Evolutionary conservation across 2,113 vertebrate species (phyloP).

Genomic region (Martes martes): DNA sequence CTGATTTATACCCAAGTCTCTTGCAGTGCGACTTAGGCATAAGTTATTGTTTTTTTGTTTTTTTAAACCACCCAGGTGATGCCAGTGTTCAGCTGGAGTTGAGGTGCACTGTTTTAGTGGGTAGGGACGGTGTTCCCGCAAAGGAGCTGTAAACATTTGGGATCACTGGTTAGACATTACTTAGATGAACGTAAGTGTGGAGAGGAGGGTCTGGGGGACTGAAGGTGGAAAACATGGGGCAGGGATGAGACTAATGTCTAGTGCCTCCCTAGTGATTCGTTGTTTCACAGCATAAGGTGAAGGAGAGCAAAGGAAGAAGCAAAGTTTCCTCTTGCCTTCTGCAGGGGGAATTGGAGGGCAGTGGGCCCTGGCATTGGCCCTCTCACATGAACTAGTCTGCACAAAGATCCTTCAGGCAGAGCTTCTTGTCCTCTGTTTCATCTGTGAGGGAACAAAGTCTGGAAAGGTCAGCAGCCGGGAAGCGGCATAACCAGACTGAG

Average conservation of each 20-base stretch:
- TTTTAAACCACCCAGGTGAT: neutral
- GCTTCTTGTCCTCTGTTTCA: neutral
- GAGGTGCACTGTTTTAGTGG: neutral
- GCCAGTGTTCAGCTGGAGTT: neutral
- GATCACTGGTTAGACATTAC: neutral
- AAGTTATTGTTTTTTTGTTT: neutral
- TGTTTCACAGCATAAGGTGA: neutral
- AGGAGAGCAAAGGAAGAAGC: neutral
- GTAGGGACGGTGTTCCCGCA: neutral
- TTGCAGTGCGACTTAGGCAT: neutral
- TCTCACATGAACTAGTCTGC: neutral
- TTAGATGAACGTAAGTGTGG: neutral
- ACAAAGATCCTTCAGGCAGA: neutral
- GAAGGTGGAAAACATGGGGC: neutral
- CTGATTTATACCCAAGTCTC: neutral
- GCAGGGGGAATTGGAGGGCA: neutral
- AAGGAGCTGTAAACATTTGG: neutral
- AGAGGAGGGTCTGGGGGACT: neutral
- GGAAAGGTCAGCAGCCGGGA: neutral
- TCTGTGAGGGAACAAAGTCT: neutral
- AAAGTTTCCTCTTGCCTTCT: neutral
- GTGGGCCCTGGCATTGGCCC: neutral
- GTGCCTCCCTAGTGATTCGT: neutral
- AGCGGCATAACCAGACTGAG: neutral
- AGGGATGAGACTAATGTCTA: neutral